phyloP scores from a whole-genome alignment of 92 coral and sea anemone genomes.

The Heliopora coerulea region DNA sequence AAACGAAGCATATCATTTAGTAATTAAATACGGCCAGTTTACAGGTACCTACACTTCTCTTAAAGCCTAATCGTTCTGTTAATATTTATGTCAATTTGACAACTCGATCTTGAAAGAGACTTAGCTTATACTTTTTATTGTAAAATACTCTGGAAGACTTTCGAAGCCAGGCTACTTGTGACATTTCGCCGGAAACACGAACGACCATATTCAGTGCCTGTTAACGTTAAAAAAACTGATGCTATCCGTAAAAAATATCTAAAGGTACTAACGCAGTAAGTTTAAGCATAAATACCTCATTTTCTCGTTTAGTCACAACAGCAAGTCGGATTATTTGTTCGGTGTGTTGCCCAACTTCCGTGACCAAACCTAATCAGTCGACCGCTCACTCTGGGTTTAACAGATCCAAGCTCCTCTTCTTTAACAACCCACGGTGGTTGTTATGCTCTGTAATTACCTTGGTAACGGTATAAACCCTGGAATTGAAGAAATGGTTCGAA shows the following conservation, averaged over 20 bases:
- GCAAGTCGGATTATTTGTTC: neutral
- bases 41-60: neutral
- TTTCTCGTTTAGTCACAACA: neutral
- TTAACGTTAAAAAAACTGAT: too few relatives aligned
- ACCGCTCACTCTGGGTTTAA: neutral
- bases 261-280: neutral
- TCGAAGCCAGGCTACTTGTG: too few relatives aligned
- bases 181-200: too few relatives aligned
- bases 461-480: too few relatives aligned
- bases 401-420: too few relatives aligned
- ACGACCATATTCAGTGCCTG: too few relatives aligned
- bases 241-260: too few relatives aligned
- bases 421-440: too few relatives aligned
- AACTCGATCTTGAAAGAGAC: slow-evolving; percentile 1
- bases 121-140: neutral
- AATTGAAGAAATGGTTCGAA: too few relatives aligned
- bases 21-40: neutral
- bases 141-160: too few relatives aligned
- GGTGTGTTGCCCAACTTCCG: slow-evolving; percentile 20
- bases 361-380: neutral
- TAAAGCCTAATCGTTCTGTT: neutral
- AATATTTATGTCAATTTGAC: slow-evolving; percentile 21
- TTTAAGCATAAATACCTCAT: slow-evolving; percentile 20
- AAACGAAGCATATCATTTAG: too few relatives aligned
- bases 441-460: too few relatives aligned